phyloP scores from a whole-genome alignment of 1,140 invertebrate species.

The Drosophila dunni region DNA sequence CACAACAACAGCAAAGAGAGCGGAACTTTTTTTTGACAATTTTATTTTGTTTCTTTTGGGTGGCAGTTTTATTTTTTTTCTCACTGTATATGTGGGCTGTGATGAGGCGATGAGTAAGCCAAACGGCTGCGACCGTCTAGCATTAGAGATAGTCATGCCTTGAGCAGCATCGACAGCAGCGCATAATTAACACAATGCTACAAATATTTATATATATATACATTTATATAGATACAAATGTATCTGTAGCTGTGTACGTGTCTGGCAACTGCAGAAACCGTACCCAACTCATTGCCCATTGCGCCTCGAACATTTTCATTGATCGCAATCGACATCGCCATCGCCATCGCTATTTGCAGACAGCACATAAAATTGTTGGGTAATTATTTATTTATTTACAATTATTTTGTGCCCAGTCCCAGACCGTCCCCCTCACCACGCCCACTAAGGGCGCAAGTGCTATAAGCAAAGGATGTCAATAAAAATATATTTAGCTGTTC shows the following conservation, averaged over 20 bases:
- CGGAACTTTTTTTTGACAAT: slow-evolving; percentile 34
- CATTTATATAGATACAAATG: neutral
- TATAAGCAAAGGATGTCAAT: neutral
- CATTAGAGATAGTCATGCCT: slow-evolving; percentile 75
- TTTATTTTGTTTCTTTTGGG: slow-evolving; percentile 9
- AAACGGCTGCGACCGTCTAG: slow-evolving; percentile 45
- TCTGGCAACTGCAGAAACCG: slow-evolving; percentile 10
- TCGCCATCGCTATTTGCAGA: slow-evolving; percentile 66
- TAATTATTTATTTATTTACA: slow-evolving; percentile 73
- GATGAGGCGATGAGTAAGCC: slow-evolving; percentile 57
- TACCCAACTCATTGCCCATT: slow-evolving; percentile 18
- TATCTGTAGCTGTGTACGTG: slow-evolving; percentile 1
- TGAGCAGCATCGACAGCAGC: slow-evolving; percentile 50
- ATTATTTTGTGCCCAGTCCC: neutral
- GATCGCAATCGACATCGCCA: slow-evolving; percentile 33
- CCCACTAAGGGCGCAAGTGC: no score
- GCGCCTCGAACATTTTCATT: slow-evolving; percentile 44
- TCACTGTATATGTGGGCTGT: slow-evolving; percentile 1
- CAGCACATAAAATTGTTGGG: slow-evolving; percentile 76
- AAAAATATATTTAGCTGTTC: slow-evolving; percentile 5
- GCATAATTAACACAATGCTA: slow-evolving; percentile 76
- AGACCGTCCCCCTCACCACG: neutral
- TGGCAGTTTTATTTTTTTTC: slow-evolving; percentile 15
- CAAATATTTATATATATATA: slow-evolving; percentile 2
- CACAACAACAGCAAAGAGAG: slow-evolving; percentile 46